Percentiles rank a stretch among this genome's conserved stretches.
Conservation (phyloP, 35 echinoderm and acorn worm genomes). For the Lytechinus pictus region DNA sequence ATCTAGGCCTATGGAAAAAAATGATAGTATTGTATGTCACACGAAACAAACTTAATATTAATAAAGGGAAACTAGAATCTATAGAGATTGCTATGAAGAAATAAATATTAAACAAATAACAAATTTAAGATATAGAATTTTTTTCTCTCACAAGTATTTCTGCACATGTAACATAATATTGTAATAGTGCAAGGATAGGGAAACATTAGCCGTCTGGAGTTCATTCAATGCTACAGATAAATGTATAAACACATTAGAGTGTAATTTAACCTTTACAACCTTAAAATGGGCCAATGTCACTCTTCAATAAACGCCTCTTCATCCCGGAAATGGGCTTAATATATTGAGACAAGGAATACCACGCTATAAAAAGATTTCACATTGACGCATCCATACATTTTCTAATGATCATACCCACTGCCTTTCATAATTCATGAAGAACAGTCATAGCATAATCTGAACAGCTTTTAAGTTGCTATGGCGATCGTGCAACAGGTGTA, state of each 20-base stretch:
- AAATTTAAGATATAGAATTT: not conserved
- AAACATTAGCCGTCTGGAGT: not conserved
- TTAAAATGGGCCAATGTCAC: not conserved
- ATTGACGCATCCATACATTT: not conserved
- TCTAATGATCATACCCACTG: not conserved
- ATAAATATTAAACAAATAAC: not conserved
- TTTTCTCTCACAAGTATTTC: not conserved
- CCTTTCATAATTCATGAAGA: slow-evolving; percentile 19
- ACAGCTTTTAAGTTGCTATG: slow-evolving; percentile 20
- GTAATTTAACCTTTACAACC: not conserved
- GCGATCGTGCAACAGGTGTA: slow-evolving; percentile 17
- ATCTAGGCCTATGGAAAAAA: too few relatives aligned
- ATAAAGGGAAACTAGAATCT: not conserved
- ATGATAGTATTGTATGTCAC: too few relatives aligned
- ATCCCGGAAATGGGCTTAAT: not conserved
- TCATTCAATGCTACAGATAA: not conserved
- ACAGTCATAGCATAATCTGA: slow-evolving; percentile 23
- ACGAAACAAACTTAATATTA: too few relatives aligned
- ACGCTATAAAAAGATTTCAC: not conserved
- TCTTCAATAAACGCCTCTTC: not conserved
- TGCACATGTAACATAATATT: not conserved
- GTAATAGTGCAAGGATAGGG: not conserved
- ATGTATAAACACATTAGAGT: not conserved
- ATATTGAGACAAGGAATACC: slow-evolving; percentile 11
- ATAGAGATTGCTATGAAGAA: not conserved